Evolutionary conservation across 2,888 invertebrate genomes (phyloP).

Genomic region (Agonopterix heracliana): DNA sequence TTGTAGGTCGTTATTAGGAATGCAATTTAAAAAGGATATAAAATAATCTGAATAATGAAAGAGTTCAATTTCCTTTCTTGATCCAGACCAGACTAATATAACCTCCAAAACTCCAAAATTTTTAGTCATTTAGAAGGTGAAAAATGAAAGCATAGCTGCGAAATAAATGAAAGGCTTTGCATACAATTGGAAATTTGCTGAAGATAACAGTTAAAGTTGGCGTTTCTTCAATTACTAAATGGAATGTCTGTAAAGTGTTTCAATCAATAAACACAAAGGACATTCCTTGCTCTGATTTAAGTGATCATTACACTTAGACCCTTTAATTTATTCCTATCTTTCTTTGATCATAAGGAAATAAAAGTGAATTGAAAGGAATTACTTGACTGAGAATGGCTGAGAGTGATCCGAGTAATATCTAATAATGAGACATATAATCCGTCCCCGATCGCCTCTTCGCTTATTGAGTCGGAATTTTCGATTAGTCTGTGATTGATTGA

Average conservation of each 20-base stretch:
- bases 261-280: conserved; percentile 38
- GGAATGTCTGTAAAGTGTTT: conserved; percentile 29
- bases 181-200: neutral
- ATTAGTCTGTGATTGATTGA: conserved; percentile 73
- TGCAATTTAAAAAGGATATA: neutral
- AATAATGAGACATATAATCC: conserved; percentile 68
- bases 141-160: neutral
- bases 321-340: conserved; percentile 44
- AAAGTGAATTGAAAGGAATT: conserved; percentile 44
- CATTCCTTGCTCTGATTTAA: conserved; percentile 24
- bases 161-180: neutral
- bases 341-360: conserved; percentile 40
- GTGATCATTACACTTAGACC: conserved; percentile 35
- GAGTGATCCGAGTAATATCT: conserved; percentile 52
- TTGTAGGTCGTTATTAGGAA: neutral
- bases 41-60: too few relatives aligned
- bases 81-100: too few relatives aligned
- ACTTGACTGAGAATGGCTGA: conserved; percentile 36
- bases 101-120: too few relatives aligned
- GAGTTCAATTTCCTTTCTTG: too few relatives aligned
- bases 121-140: too few relatives aligned
- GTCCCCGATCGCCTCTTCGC: conserved; percentile 50
- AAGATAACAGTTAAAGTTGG: neutral
- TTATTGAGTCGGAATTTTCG: conserved; percentile 72
- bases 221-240: conserved; percentile 21